Conservation (phyloP, 2,888 invertebrate genomes). For the Drosophila flavopinicola region DNA sequence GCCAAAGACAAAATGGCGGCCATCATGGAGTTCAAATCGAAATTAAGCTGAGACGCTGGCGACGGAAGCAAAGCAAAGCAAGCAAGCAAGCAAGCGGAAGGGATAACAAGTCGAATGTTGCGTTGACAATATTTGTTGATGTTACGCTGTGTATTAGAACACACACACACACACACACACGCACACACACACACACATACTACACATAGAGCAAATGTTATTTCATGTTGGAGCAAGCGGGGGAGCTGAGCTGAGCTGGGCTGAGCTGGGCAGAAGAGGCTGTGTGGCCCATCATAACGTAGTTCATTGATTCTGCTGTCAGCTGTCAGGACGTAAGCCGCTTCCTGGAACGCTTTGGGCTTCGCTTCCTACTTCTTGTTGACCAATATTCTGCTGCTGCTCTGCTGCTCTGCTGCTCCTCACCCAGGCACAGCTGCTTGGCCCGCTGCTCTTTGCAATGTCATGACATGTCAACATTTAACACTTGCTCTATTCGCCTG, state of each 20-base stretch:
- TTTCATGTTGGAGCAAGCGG: slow-evolving; percentile 33
- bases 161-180: slow-evolving; percentile 32
- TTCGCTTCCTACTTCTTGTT: slow-evolving; percentile 34
- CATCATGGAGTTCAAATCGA: slow-evolving; percentile 72
- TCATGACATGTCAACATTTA: slow-evolving; percentile 79
- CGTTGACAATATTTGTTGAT: slow-evolving; percentile 76
- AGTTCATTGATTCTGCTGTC: slow-evolving; percentile 78
- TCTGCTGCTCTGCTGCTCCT: slow-evolving; percentile 28
- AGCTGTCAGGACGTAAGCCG: slow-evolving; percentile 76
- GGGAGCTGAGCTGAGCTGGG: slow-evolving; percentile 12
- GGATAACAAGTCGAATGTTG: slow-evolving; percentile 78
- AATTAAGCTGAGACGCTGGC: slow-evolving; percentile 60
- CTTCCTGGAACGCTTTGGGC: slow-evolving; percentile 55
- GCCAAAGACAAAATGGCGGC: slow-evolving; percentile 68
- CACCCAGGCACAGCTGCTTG: slow-evolving; percentile 43
- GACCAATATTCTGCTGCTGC: slow-evolving; percentile 50
- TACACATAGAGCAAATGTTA: slow-evolving; percentile 50
- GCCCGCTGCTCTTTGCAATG: slow-evolving; percentile 67
- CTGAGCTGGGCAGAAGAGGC: slow-evolving; percentile 16
- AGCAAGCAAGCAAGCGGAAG: slow-evolving; percentile 70
- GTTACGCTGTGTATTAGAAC: slow-evolving; percentile 57
- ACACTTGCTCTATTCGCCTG: slow-evolving; percentile 73
- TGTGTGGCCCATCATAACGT: slow-evolving; percentile 63
- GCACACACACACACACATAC: slow-evolving; percentile 7
- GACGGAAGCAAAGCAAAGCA: slow-evolving; percentile 53